These are phyloP conservation scores for Nemoura dubitans DNA, from an alignment of 2,888 invertebrate genomes.

Conservation along the genomic window DNA sequence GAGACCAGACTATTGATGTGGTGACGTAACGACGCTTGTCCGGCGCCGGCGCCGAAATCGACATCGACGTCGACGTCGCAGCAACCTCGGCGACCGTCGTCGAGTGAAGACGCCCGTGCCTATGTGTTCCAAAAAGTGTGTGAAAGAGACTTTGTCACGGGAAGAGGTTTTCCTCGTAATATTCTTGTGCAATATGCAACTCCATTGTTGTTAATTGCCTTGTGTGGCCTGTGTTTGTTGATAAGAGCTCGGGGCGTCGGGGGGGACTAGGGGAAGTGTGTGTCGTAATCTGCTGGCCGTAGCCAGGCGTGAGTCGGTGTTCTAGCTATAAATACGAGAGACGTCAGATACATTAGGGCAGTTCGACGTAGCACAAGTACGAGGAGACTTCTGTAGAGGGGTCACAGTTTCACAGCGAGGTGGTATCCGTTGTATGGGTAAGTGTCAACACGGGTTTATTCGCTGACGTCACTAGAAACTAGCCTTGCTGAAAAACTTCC, in stretches of 20 bases:
- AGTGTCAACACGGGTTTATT: slow-evolving; percentile 20
- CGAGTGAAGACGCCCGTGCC: not conserved
- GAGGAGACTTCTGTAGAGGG: slow-evolving; percentile 19
- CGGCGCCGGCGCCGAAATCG: not conserved
- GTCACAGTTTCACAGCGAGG: slow-evolving; percentile 44
- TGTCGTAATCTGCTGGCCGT: slow-evolving; percentile 45
- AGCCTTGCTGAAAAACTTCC: too few species aligned
- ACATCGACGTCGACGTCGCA: not conserved
- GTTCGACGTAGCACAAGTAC: not conserved
- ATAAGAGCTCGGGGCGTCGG: slow-evolving; percentile 20
- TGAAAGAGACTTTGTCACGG: slow-evolving; percentile 29
- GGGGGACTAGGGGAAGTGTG: slow-evolving; percentile 46
- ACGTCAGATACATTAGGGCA: not conserved
- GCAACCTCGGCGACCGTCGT: not conserved
- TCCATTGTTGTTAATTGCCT: slow-evolving; percentile 37
- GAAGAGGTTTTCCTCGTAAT: slow-evolving; percentile 25
- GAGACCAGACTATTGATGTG: slow-evolving; percentile 32
- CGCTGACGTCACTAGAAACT: too few species aligned
- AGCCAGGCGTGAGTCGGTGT: slow-evolving; percentile 36
- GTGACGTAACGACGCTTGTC: slow-evolving; percentile 26
- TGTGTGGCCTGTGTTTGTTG: not conserved
- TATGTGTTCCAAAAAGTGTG: slow-evolving; percentile 23
- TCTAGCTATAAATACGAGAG: slow-evolving; percentile 47
- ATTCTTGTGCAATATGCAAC: slow-evolving; percentile 27
- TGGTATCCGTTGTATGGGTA: slow-evolving; percentile 50